Evolutionary conservation across 2,113 vertebrate genomes (phyloP).

Genomic region (Channa maculata): DNA sequence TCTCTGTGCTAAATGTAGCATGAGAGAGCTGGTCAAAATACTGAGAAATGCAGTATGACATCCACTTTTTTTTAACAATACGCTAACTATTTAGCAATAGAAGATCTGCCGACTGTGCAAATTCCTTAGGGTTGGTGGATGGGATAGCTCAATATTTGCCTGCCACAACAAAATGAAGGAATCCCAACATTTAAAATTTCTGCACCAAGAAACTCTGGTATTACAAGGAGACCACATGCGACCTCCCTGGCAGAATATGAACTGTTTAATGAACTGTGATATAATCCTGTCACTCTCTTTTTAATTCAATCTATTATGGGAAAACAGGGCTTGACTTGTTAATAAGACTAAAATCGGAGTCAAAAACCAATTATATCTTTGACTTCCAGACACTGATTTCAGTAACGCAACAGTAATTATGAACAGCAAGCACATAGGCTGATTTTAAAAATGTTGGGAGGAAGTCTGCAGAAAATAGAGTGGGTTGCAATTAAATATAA

Average conservation of each 20-base stretch:
- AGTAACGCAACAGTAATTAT: neutral
- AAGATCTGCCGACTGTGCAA: neutral
- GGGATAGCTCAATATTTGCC: neutral
- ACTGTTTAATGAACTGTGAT: neutral
- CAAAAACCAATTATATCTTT: neutral
- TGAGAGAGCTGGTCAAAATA: neutral
- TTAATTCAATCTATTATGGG: neutral
- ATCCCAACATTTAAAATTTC: neutral
- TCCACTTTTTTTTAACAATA: neutral
- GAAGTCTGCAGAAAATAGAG: constrained; percentile 3
- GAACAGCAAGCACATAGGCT: neutral
- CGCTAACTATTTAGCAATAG: neutral
- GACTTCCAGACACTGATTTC: neutral
- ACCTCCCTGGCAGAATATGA: neutral
- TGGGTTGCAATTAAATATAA: constrained; percentile 16
- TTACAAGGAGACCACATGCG: neutral
- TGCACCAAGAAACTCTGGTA: neutral
- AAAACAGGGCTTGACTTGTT: neutral
- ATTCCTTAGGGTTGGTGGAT: neutral
- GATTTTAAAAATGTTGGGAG: neutral
- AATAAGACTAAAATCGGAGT: neutral
- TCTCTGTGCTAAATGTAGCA: neutral
- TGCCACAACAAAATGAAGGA: neutral
- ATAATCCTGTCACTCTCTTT: neutral
- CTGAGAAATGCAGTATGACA: neutral